These are phyloP conservation scores for Ormyrus thymus DNA, from an alignment of 2,888 invertebrate species.

Conservation along the genomic window DNA sequence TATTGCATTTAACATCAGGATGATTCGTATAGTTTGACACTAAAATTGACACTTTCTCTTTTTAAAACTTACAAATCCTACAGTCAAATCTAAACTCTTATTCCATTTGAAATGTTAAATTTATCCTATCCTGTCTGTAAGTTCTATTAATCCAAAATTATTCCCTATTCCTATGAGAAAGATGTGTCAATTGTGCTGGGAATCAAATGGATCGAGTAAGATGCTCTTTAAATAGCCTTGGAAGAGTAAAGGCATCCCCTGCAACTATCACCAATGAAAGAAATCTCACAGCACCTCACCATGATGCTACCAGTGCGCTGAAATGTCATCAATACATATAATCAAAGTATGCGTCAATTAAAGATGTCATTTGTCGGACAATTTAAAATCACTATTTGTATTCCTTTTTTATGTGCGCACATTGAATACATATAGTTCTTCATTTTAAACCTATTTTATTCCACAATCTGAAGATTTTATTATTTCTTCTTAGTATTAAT, in stretches of 20 bases:
- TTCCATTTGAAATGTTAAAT: conserved; percentile 4
- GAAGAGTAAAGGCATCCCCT: conserved; percentile 49
- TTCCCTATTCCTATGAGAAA: conserved; percentile 44
- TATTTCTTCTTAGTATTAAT: conserved; percentile 42
- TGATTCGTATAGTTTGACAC: conserved; percentile 38
- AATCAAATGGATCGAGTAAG: conserved; percentile 42
- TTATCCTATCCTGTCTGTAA: conserved; percentile 32
- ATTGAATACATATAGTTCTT: conserved; percentile 63
- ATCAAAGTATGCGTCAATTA: conserved; percentile 71
- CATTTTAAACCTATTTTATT: conserved; percentile 59
- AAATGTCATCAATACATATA: conserved; percentile 52
- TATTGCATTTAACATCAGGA: conserved; percentile 45
- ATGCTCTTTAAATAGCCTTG: conserved; percentile 38
- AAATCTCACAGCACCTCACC: conserved; percentile 56
- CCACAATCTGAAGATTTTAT: conserved; percentile 51
- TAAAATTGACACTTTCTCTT: conserved; percentile 40
- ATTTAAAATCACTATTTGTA: conserved; percentile 66
- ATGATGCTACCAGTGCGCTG: conserved; percentile 55
- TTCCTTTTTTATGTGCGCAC: conserved; percentile 64
- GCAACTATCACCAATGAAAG: conserved; percentile 42
- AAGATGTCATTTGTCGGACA: conserved; percentile 69
- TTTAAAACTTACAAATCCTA: neutral
- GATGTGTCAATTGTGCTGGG: conserved; percentile 43
- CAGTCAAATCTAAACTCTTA: neutral
- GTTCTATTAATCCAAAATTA: conserved; percentile 12